Evolutionary conservation across 2,888 invertebrate species (phyloP).

Genomic region (Chironomus riparius): DNA sequence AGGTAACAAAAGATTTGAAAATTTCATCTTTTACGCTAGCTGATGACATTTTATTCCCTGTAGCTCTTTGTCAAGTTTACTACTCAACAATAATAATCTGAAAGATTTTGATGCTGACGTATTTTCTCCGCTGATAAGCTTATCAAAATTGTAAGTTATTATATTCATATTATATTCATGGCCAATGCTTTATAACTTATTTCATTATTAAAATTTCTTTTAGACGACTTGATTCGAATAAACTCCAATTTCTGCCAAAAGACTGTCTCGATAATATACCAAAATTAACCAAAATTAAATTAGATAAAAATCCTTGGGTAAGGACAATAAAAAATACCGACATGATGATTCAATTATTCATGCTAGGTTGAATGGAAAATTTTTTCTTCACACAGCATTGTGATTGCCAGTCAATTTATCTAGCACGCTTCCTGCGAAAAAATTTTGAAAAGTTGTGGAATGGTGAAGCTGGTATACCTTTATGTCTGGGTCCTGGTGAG

Average conservation of each 20-base stretch:
- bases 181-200: slow-evolving; percentile 31
- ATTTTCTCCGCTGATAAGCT: slow-evolving; percentile 41
- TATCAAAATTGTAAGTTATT: slow-evolving; percentile 46
- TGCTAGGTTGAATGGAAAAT: no score
- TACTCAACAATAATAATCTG: slow-evolving; percentile 53
- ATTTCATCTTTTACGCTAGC: no score
- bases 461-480: slow-evolving; percentile 38
- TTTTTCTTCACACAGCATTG: slow-evolving; percentile 42
- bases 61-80: slow-evolving; percentile 42
- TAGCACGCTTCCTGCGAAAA: slow-evolving; percentile 51
- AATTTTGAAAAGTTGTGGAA: slow-evolving; percentile 46
- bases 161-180: no score
- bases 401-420: slow-evolving; percentile 54
- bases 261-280: slow-evolving; percentile 50
- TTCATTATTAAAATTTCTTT: slow-evolving; percentile 33
- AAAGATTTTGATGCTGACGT: slow-evolving; percentile 42
- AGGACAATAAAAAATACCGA: not conserved
- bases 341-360: no score
- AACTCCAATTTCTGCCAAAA: slow-evolving; percentile 52
- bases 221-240: slow-evolving; percentile 52
- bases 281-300: slow-evolving; percentile 50
- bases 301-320: slow-evolving; percentile 52
- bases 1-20: slow-evolving; percentile 31
- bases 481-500: slow-evolving; percentile 44
- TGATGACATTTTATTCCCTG: not conserved